Evolutionary conservation across 2,113 vertebrate genomes (phyloP).

Genomic region (Pampusana beccarii): DNA sequence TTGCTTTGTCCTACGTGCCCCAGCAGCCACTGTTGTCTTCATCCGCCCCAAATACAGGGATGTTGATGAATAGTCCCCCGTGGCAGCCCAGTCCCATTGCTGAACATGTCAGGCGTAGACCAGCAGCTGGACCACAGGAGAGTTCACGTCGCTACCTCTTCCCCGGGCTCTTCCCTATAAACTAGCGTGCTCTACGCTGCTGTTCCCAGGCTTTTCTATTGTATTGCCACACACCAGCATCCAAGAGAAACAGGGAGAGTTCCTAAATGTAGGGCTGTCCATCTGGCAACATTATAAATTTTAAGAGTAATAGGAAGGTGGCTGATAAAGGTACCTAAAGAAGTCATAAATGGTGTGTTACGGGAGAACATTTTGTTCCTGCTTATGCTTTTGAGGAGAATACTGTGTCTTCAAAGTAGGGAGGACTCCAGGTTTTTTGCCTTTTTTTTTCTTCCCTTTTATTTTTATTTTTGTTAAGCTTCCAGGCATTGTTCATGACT

Average conservation of each 20-base stretch:
- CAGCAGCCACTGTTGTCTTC: neutral
- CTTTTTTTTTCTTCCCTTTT: no score
- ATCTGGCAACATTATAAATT: neutral
- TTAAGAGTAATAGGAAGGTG: neutral
- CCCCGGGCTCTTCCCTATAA: neutral
- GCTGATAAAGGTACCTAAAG: neutral
- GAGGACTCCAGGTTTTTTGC: neutral
- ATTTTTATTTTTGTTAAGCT: neutral
- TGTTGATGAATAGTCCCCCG: neutral
- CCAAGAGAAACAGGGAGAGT: neutral
- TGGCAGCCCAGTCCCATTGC: neutral
- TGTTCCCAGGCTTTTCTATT: neutral
- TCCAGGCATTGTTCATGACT: constrained; percentile 59
- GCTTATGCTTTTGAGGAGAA: neutral
- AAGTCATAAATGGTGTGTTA: neutral
- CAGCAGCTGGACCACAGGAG: neutral
- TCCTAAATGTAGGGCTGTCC: neutral
- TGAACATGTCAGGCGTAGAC: accelerated
- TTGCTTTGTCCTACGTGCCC: neutral
- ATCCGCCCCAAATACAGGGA: neutral
- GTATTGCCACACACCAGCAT: neutral
- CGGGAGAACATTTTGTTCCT: constrained; percentile 18
- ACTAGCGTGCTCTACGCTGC: neutral
- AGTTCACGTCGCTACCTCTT: neutral
- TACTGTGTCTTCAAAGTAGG: neutral